Base-by-base conservation (phyloP, 2,888 invertebrate species). In the Orthosia cruda region DNA sequence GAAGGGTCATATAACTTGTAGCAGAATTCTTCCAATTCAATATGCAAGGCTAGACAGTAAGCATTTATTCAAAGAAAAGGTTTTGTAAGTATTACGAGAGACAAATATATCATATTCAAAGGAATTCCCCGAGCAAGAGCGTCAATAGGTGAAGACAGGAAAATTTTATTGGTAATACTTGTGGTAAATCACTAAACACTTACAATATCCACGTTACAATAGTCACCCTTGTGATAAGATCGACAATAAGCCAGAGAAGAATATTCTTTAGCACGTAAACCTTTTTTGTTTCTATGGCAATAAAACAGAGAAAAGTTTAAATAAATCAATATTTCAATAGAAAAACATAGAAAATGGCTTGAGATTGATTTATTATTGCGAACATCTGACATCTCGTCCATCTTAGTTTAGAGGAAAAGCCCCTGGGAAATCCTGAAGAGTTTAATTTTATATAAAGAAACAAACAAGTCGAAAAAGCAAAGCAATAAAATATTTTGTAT, bases 1-100 rank as follows among this genome's bases (percentile, higher is more conserved):
- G n/a, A n/a, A n/a, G n/a, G n/a, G n/a, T n/a, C n/a, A n/a, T n/a
- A n/a, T n/a, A n/a, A n/a, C n/a, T n/a, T n/a, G n/a, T n/a, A n/a
- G n/a, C n/a, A n/a, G n/a, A n/a, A n/a, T n/a, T n/a, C n/a, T n/a
- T n/a, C n/a, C n/a, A n/a, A n/a, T n/a, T n/a, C n/a, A n/a, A 40
- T 23, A 26, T 26, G 5, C n/a, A 4, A 4, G n/a, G 18, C 2
- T 16, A n/a, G n/a, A 9, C 16, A 52, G 20, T 74, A 23, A 59
- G 12, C 20, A 61, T 40, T 61, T 47, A 74, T 61, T 74, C 54
- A 61, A 61, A 32, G 54, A 74, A 23, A 18, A 26, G 16, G 20
- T 40, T 20, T 26, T 0, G n/a, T n/a, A 58, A 15, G 15, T 15
- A 3, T 20, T 72, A 4, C 52, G 18, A 59, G 15, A 26, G 45